phyloP scores from a whole-genome alignment of 2,797 vertebrate genomes.

The Phoxinus dragarum region DNA sequence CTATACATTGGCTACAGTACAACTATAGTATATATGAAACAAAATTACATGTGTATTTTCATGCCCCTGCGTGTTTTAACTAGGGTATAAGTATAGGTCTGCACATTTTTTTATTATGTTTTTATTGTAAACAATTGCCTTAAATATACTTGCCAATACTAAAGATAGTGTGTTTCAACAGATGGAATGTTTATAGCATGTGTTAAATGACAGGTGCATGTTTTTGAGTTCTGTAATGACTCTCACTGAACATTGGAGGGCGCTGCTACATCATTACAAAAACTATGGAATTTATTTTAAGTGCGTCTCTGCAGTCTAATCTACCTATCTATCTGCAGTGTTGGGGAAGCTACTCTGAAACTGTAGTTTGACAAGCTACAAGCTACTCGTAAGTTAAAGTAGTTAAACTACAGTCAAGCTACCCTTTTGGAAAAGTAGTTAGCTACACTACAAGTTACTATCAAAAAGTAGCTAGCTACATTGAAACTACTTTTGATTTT shows the following conservation, averaged over 20 bases:
- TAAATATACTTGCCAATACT: background rate
- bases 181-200: background rate
- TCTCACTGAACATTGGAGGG: constrained; percentile 32
- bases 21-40: constrained; percentile 22
- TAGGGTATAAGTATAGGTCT: background rate
- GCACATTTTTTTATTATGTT: background rate
- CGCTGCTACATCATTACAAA: background rate
- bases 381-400: no score
- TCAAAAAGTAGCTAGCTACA: no score
- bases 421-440: no score
- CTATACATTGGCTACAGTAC: background rate
- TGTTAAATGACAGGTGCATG: background rate
- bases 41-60: constrained; percentile 11
- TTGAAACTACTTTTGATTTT: no score
- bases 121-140: background rate
- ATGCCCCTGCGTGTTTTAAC: background rate
- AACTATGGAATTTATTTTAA: background rate
- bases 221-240: constrained; percentile 7
- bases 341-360: no score
- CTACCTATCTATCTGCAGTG: background rate
- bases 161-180: no score
- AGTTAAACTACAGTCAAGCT: no score
- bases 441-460: no score
- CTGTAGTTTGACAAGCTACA: no score
- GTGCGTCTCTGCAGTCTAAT: background rate